Percentiles rank a stretch among this genome's conserved stretches.
Conservation (phyloP, 2,113 vertebrate species). For the Piaya cayana region DNA sequence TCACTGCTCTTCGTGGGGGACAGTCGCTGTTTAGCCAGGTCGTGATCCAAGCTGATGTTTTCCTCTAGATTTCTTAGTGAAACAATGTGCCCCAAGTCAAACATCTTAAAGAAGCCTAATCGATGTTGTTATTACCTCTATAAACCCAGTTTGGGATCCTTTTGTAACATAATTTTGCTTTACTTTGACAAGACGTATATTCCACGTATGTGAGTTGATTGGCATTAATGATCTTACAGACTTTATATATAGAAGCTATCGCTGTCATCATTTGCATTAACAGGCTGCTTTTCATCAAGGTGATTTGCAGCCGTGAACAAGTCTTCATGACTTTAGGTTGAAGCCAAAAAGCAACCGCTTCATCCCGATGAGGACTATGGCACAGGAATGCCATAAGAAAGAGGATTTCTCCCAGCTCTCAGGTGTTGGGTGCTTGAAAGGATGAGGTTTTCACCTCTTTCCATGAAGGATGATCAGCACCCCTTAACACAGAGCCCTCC, state of each 20-base stretch:
- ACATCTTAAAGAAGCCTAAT: not conserved
- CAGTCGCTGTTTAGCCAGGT: no score
- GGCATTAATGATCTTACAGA: not conserved
- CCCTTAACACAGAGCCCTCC: not conserved
- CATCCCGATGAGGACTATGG: not conserved
- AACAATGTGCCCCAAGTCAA: not conserved
- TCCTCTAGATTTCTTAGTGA: not conserved
- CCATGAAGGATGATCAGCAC: not conserved
- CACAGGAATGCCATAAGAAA: not conserved
- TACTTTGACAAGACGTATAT: not conserved
- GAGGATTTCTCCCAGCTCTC: not conserved
- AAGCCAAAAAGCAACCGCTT: not conserved
- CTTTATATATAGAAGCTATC: not conserved
- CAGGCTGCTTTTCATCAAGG: not conserved
- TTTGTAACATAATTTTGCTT: not conserved
- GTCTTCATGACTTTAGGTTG: not conserved
- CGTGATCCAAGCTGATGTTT: not conserved
- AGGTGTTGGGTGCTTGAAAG: not conserved
- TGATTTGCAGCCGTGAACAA: not conserved
- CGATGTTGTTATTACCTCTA: not conserved
- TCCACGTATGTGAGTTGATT: not conserved
- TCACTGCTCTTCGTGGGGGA: not conserved
- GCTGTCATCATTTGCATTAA: not conserved
- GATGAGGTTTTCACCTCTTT: not conserved
- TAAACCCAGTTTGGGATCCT: not conserved